Conservation (phyloP, 2,888 invertebrate genomes). For the Nomada goodeniana region DNA sequence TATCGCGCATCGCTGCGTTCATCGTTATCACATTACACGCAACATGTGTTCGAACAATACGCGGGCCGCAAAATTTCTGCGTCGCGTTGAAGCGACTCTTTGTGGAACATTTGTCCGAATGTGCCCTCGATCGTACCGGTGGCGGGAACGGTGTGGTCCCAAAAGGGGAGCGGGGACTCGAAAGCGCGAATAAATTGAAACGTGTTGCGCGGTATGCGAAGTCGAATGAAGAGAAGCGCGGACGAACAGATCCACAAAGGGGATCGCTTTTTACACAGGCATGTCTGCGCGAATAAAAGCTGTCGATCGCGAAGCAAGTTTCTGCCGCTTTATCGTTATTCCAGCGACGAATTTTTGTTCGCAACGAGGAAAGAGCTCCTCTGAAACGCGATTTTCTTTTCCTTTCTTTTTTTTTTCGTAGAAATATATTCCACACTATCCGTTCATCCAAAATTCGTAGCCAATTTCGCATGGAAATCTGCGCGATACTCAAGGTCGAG, state of each 20-base stretch:
- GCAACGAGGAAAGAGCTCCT: neutral
- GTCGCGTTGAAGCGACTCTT: neutral
- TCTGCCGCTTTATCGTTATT: neutral
- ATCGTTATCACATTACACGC: neutral
- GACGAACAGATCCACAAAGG: neutral
- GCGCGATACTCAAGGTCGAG: conserved; percentile 8
- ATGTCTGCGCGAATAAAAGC: conserved; percentile 35
- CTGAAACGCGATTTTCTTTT: neutral
- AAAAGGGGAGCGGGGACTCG: conserved; percentile 21
- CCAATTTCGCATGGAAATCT: conserved; percentile 2
- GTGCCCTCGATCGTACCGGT: conserved; percentile 34
- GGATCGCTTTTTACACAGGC: conserved; percentile 11
- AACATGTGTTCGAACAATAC: neutral
- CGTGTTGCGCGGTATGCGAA: conserved; percentile 13
- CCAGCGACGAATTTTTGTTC: neutral
- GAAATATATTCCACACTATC: neutral
- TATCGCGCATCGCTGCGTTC: neutral
- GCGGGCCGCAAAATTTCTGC: neutral
- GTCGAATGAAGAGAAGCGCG: conserved; percentile 6
- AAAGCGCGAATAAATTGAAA: conserved; percentile 46
- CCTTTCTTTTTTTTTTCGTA: no score
- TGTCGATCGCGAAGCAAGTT: conserved; percentile 25
- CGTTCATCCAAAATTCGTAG: neutral
- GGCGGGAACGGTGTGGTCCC: conserved; percentile 17
- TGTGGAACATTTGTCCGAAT: conserved; percentile 6